Percentiles rank a stretch among this genome's conserved stretches.
Evolutionary conservation across 2,113 vertebrate genomes (phyloP).

Genomic region (Ochotona princeps): DNA sequence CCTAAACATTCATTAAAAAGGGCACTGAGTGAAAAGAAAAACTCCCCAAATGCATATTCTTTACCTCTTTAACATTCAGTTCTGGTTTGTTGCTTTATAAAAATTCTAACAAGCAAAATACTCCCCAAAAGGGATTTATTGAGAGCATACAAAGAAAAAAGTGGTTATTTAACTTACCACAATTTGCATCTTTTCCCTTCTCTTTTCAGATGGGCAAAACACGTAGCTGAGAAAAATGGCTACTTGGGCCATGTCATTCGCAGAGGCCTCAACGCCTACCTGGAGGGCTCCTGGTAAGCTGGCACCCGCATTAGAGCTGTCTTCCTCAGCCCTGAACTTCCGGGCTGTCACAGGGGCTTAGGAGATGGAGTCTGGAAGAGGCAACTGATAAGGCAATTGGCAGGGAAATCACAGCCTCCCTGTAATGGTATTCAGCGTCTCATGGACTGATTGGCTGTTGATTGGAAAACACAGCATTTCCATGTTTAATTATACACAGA

Average conservation of each 20-base stretch:
- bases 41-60: constrained; percentile 48
- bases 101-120: constrained; percentile 75
- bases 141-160: constrained; percentile 55
- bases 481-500: constrained; percentile 77
- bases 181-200: constrained; percentile 51
- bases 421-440: constrained; percentile 65
- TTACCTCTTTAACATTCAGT: constrained; percentile 69
- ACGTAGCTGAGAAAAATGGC: constrained; percentile 92
- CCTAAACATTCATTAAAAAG: not conserved
- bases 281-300: constrained; percentile 90
- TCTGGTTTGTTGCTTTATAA: constrained; percentile 70
- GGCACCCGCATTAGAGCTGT: not conserved
- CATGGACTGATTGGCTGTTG: constrained; percentile 73
- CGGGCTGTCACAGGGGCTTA: not conserved
- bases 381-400: constrained; percentile 52
- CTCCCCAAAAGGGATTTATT: constrained; percentile 72
- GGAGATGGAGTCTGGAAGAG: constrained; percentile 36
- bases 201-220: constrained; percentile 91
- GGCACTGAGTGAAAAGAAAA: not conserved
- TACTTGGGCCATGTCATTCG: constrained; percentile 92
- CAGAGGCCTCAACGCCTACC: constrained; percentile 92
- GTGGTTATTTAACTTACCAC: constrained; percentile 60
- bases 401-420: constrained; percentile 60
- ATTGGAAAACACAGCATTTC: constrained; percentile 77
- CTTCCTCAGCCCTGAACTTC: constrained; percentile 15